Conservation (phyloP, 2,888 invertebrate species). For the Ophion obscuratus region DNA sequence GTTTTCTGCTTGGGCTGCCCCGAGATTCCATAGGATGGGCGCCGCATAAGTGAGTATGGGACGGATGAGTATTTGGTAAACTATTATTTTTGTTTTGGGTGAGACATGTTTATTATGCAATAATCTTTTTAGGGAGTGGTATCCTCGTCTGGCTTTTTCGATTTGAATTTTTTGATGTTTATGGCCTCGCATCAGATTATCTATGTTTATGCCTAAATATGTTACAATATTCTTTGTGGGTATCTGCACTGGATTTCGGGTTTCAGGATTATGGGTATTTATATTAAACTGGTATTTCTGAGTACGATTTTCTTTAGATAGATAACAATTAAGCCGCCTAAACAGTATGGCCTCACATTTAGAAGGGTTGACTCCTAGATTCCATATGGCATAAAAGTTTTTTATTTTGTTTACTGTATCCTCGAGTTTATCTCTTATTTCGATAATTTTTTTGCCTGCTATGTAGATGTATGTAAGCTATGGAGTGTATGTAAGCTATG, state of each 20-base stretch:
- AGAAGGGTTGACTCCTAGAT: neutral
- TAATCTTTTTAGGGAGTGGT: neutral
- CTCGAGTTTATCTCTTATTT: neutral
- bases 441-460: neutral
- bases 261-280: neutral
- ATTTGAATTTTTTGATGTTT: neutral
- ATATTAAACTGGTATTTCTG: neutral
- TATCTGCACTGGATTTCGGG: neutral
- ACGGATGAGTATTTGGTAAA: neutral
- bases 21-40: neutral
- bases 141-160: neutral
- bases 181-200: neutral
- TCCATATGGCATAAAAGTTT: neutral
- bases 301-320: neutral
- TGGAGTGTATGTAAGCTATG: too few species aligned
- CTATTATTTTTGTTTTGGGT: neutral
- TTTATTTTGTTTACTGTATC: neutral
- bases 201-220: neutral
- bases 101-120: neutral
- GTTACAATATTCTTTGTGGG: neutral
- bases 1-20: neutral
- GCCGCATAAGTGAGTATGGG: neutral
- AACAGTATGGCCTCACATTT: neutral
- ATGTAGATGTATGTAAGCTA: conserved; percentile 5
- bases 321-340: neutral